These are phyloP conservation scores for Trichogramma evanescens DNA, from an alignment of 2,888 invertebrate genomes.

Conservation along the genomic window DNA sequence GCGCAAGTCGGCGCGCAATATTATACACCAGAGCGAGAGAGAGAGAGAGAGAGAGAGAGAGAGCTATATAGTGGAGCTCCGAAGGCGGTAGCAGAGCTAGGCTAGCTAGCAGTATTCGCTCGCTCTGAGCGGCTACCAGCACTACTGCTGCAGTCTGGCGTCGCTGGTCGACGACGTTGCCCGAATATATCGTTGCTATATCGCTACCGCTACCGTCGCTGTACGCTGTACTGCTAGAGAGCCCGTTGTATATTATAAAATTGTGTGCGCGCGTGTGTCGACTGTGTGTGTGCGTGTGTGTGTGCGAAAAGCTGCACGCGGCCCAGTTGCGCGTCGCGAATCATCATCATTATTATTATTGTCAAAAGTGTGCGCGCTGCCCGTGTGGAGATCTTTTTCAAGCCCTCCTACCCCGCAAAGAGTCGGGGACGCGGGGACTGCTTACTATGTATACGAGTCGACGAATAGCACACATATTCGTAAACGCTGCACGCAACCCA, in stretches of 20 bases:
- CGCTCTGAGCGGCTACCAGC: constrained; percentile 8
- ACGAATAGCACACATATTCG: no score
- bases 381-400: no score
- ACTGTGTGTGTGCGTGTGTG: background rate
- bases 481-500: no score
- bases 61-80: background rate
- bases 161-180: constrained; percentile 22
- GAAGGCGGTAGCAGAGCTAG: background rate
- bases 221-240: no score
- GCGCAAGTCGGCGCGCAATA: background rate
- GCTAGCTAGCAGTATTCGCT: background rate
- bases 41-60: background rate
- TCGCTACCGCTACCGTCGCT: background rate
- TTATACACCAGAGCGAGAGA: background rate
- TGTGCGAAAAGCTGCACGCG: no score
- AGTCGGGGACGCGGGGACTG: no score
- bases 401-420: no score
- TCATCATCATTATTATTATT: no score
- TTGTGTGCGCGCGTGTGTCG: background rate
- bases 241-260: no score
- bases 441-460: no score
- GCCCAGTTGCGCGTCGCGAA: no score
- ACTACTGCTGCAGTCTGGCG: constrained; percentile 21
- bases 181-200: constrained; percentile 1
- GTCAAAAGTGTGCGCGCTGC: no score